These are phyloP conservation scores for Phrynosoma platyrhinos DNA, from an alignment of 2,113 vertebrate species.

Conservation along the genomic window DNA sequence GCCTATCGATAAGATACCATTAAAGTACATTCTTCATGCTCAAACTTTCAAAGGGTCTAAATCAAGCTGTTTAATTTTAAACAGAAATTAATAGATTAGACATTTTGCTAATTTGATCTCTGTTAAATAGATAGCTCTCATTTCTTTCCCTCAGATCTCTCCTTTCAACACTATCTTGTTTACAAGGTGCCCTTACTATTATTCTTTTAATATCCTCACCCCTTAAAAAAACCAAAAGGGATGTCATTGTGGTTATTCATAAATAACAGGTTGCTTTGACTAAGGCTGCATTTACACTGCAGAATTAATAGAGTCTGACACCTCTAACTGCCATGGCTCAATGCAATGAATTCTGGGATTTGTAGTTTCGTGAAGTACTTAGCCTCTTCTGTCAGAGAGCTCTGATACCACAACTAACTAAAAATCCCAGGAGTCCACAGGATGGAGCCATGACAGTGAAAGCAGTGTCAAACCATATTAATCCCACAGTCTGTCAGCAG, in stretches of 20 bases:
- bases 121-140: neutral
- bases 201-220: neutral
- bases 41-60: neutral
- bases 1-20: neutral
- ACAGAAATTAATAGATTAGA: neutral
- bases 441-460: too few species aligned
- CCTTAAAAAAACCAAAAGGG: conserved; percentile 41
- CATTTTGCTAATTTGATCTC: neutral
- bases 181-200: conserved; percentile 10
- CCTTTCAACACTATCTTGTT: conserved; percentile 5
- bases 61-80: neutral
- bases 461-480: too few species aligned
- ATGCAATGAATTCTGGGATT: too few species aligned
- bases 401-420: too few species aligned
- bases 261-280: neutral
- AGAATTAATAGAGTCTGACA: too few species aligned
- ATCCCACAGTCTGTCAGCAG: too few species aligned
- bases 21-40: neutral
- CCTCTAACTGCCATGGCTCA: too few species aligned
- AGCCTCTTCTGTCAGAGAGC: too few species aligned
- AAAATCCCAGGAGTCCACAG: too few species aligned
- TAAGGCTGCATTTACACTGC: too few species aligned
- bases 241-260: neutral
- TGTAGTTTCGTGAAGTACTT: too few species aligned
- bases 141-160: neutral